Conservation (phyloP, 2,888 invertebrate species). For the Troglohyphantes excavatus region DNA sequence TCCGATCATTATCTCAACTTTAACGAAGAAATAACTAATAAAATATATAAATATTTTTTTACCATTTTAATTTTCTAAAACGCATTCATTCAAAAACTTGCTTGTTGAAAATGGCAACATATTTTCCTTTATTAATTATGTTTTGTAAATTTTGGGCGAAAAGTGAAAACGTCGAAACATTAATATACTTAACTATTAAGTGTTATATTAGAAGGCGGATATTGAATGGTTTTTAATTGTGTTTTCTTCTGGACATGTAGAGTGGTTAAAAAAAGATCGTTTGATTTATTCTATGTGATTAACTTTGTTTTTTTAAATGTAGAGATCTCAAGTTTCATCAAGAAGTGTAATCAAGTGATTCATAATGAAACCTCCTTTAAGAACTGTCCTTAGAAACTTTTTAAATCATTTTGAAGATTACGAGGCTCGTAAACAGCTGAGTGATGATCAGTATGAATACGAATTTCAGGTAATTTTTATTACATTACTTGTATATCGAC, state of each 20-base stretch:
- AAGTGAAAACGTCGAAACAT: constrained; percentile 61
- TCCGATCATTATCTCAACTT: neutral
- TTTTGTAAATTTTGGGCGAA: constrained; percentile 75
- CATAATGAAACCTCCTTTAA: constrained; percentile 78
- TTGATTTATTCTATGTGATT: neutral
- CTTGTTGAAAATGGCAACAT: constrained; percentile 33
- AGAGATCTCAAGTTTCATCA: constrained; percentile 4
- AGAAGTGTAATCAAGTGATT: neutral
- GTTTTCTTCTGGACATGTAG: neutral
- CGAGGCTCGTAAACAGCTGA: constrained; percentile 82
- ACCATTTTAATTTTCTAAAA: neutral
- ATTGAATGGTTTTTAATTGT: neutral
- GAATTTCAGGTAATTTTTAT: constrained; percentile 83
- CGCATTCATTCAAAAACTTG: neutral
- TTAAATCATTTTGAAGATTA: constrained; percentile 84
- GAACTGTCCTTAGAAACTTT: constrained; percentile 84
- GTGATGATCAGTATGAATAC: constrained; percentile 83
- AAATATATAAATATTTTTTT: neutral
- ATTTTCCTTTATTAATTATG: constrained; percentile 38
- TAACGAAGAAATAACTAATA: neutral
- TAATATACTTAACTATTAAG: constrained; percentile 8
- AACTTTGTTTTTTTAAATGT: constrained; percentile 10
- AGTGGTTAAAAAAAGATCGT: neutral
- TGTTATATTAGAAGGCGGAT: constrained; percentile 4
- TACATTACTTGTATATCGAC: too few relatives aligned